Percentiles rank a stretch among this genome's conserved stretches.
These are phyloP conservation scores for Oncorhynchus tshawytscha DNA, from an alignment of 2,113 vertebrate genomes.

Conservation along the genomic window DNA sequence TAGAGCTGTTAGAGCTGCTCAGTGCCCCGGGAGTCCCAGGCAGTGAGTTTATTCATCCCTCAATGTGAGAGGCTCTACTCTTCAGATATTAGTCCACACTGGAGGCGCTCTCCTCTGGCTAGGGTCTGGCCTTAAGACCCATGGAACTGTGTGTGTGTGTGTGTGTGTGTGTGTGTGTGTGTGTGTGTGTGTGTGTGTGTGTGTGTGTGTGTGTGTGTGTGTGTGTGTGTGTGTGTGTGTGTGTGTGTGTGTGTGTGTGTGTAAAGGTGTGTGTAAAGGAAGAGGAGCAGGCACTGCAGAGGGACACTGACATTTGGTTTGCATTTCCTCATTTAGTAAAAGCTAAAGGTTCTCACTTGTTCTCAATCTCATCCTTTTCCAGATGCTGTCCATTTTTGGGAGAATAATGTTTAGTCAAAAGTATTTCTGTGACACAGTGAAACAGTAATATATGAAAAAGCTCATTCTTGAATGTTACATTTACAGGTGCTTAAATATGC, in stretches of 20 bases:
- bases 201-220: too few relatives aligned
- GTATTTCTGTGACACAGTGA: neutral
- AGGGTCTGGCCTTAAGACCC: neutral
- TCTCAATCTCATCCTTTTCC: neutral
- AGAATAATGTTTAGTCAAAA: neutral
- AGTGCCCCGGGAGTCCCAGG: neutral
- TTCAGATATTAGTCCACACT: neutral
- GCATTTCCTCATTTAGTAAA: conserved; percentile 27
- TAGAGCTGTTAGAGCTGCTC: neutral
- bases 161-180: too few relatives aligned
- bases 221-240: too few relatives aligned
- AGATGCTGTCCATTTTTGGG: too few relatives aligned
- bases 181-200: too few relatives aligned
- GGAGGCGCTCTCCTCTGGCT: conserved; percentile 1
- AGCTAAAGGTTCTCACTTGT: neutral
- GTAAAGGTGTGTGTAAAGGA: too few relatives aligned
- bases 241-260: too few relatives aligned
- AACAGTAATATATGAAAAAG: neutral
- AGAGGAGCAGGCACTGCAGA: neutral
- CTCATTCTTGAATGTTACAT: neutral
- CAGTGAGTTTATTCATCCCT: conserved; percentile 4
- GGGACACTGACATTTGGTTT: conserved; percentile 18
- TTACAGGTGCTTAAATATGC: neutral
- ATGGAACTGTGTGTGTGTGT: too few relatives aligned
- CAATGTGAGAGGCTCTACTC: neutral